Evolutionary conservation across 2,113 vertebrate genomes (phyloP).

Genomic region (Gnathonemus echidnorhynchus): DNA sequence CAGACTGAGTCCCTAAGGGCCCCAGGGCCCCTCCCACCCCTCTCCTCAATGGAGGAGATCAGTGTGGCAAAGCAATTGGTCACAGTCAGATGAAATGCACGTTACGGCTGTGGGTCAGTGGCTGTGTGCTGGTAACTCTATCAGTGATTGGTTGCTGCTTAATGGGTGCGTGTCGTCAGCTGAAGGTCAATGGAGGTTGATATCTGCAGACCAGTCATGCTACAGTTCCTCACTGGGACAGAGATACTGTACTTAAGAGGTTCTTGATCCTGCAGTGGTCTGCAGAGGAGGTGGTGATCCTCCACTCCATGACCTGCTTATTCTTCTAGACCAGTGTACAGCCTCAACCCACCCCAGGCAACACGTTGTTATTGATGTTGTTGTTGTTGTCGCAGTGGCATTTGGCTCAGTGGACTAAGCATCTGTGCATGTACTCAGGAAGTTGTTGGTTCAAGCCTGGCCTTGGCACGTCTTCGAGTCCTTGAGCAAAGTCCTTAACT

Average conservation of each 20-base stretch:
- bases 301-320: background rate
- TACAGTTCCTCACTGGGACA: background rate
- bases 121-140: background rate
- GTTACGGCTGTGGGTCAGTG: background rate
- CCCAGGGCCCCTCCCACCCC: background rate
- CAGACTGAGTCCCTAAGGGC: slow-evolving; percentile 3
- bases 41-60: background rate
- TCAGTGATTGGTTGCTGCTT: background rate
- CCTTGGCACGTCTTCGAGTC: too few species aligned
- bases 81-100: background rate
- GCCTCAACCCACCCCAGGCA: background rate
- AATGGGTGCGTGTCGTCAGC: background rate
- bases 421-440: too few species aligned
- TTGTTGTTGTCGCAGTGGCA: background rate
- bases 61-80: background rate
- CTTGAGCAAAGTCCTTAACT: too few species aligned
- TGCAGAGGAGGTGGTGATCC: slow-evolving; percentile 49
- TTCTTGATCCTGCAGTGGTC: slow-evolving; percentile 57
- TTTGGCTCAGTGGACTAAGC: too few species aligned
- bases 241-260: slow-evolving; percentile 14
- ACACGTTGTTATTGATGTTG: too few species aligned
- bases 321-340: background rate
- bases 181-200: background rate
- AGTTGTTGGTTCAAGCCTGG: too few species aligned
- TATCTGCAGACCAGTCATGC: background rate